Evolutionary conservation across 2,113 vertebrate genomes (phyloP).

Genomic region (Apistogramma diplotaenia): DNA sequence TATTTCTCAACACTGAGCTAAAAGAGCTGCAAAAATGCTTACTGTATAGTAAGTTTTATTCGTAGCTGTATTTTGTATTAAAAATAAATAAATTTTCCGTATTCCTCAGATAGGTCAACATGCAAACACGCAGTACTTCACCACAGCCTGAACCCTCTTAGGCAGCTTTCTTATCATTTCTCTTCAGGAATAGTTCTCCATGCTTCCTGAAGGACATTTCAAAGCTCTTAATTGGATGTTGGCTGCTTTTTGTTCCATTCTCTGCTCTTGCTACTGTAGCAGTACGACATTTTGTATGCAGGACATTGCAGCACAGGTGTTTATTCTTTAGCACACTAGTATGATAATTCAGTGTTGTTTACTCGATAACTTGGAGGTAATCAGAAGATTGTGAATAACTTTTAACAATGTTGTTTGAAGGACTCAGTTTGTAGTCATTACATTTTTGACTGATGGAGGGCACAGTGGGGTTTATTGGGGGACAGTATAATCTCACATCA

Average conservation of each 20-base stretch:
- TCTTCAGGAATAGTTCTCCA: background rate
- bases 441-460: constrained; percentile 5
- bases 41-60: no score
- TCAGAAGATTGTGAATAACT: background rate
- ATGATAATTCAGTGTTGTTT: background rate
- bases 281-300: background rate
- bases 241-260: no score
- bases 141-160: background rate
- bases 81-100: no score
- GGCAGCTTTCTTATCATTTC: background rate
- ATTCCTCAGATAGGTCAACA: no score
- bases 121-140: no score
- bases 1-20: background rate
- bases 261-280: background rate
- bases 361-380: background rate
- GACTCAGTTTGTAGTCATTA: constrained; percentile 2
- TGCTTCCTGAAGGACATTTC: no score
- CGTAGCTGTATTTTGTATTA: no score
- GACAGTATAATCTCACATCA: constrained; percentile 38
- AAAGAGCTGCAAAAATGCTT: background rate
- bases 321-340: no score
- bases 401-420: background rate
- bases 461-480: constrained; percentile 16
- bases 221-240: no score
- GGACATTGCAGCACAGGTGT: background rate